A percentile compares a stretch with the other conserved stretches of the same genome.
Conservation (phyloP, 1,140 invertebrate genomes). For the Neodiprion virginianus region DNA sequence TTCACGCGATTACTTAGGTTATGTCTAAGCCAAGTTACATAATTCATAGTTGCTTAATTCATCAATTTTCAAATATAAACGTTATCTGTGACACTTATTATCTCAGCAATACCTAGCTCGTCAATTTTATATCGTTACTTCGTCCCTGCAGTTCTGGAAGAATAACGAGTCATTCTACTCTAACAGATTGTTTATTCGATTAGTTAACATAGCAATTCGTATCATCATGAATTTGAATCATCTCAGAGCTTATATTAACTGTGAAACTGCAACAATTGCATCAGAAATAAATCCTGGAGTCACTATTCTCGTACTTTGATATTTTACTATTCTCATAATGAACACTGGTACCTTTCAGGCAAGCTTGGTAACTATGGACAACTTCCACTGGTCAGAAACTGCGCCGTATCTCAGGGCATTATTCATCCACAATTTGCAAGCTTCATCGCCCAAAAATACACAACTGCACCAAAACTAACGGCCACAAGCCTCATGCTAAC, state of each 20-base stretch:
- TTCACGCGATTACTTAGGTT: background rate
- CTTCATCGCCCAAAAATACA: slow-evolving; percentile 2
- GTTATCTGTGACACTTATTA: no score
- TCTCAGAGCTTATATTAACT: no score
- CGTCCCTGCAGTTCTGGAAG: no score
- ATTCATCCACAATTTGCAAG: background rate
- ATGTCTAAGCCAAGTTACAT: background rate
- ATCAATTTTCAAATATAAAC: no score
- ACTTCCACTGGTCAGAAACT: background rate
- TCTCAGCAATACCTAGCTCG: no score
- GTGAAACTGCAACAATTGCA: background rate
- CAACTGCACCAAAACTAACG: background rate
- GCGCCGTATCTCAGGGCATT: background rate
- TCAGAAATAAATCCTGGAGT: background rate
- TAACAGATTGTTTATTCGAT: no score
- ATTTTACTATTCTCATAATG: background rate
- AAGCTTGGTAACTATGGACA: background rate
- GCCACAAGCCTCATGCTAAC: background rate
- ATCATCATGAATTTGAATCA: no score
- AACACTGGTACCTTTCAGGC: background rate
- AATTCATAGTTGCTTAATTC: background rate
- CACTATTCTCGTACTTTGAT: background rate
- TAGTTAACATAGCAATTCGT: no score
- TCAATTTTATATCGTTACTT: no score
- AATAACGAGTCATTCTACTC: no score